Base-by-base conservation (phyloP, 2,888 invertebrate species). In the Tetragnatha montana region DNA sequence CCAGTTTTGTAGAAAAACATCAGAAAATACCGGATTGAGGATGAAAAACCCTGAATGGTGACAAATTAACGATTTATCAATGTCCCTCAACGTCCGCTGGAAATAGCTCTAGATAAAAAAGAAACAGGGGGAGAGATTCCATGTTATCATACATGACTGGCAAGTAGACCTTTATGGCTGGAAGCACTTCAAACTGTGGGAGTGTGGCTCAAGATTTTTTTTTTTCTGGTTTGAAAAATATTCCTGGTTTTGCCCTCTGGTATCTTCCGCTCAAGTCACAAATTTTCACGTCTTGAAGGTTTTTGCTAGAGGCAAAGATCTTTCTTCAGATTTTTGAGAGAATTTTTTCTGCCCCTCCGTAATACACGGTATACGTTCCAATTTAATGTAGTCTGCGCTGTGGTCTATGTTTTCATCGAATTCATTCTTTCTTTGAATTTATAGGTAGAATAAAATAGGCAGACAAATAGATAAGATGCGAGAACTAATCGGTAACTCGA, bases 61-160 rank as follows among this genome's bases (percentile, higher is more conserved):
- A 74, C 74, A 74, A 74, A 82, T 82, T 74, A 71, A 19, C 82
- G 14, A 82, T 82, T 73, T 82, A 47, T 82, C 82, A 82, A 35
- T 22, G 74, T 82, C 82, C 69, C n/a, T 82, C 82, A 82, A 35
- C 35, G 60, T 82, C 82, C 69, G 60, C 69, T n/a, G 21, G 22
- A 17, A 73, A 71, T 35, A 74, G 73, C 14, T 17, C 71, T 73
- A 82, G 82, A 82, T 82, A 68, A 50, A 50, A 76, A n/a, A 76
- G 50, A 22, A 22, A 68, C 14, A 49, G 19, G 35, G 73, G 12
- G 22, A n/a, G 73, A n/a, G n/a, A 82, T 14, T 51, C 49, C 49
- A 0, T 51, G 73, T 82, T 82, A 82, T 82, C 82, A 21, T 50
- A 70, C 70, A 81, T 51, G n/a, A 60, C 73, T 82, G 51, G 73